These are phyloP conservation scores for Diachasma alloeum DNA, from an alignment of 1,140 invertebrate species.

Conservation along the genomic window DNA sequence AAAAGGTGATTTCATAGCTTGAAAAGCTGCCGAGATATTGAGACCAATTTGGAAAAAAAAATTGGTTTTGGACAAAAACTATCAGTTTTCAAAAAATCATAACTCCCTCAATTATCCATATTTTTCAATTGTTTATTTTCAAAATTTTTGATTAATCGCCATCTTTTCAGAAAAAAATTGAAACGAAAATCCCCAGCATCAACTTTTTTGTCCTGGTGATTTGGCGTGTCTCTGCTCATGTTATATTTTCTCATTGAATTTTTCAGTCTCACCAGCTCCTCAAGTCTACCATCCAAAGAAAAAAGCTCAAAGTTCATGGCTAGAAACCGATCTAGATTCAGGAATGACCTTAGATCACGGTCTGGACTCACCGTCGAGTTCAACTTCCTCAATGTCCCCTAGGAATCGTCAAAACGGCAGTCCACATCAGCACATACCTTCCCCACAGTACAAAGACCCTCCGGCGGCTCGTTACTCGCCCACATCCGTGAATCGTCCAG, in stretches of 20 bases:
- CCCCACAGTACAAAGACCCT: constrained; percentile 44
- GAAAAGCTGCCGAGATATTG: too few relatives aligned
- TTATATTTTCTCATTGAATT: too few relatives aligned
- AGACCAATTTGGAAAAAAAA: too few relatives aligned
- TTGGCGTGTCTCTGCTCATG: neutral
- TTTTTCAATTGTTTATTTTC: too few relatives aligned
- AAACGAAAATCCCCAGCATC: too few relatives aligned
- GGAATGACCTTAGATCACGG: constrained; percentile 74
- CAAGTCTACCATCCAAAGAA: constrained; percentile 60
- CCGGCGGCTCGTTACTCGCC: constrained; percentile 30
- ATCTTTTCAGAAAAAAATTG: too few relatives aligned
- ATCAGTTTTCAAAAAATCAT: too few relatives aligned
- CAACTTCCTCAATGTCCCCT: constrained; percentile 43
- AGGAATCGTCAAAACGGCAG: constrained; percentile 44
- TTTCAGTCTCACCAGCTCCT: constrained; percentile 35
- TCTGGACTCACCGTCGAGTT: constrained; percentile 51
- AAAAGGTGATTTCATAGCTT: too few relatives aligned
- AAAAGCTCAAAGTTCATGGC: constrained; percentile 71
- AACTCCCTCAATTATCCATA: too few relatives aligned
- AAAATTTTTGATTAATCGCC: too few relatives aligned
- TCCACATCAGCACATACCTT: constrained; percentile 33
- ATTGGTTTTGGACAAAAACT: too few relatives aligned
- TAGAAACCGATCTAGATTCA: constrained; percentile 90
- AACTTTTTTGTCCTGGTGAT: too few relatives aligned
- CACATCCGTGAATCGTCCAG: constrained; percentile 9